Evolutionary conservation across 2,888 invertebrate species (phyloP).

Genomic region (Pyrgus malvae): DNA sequence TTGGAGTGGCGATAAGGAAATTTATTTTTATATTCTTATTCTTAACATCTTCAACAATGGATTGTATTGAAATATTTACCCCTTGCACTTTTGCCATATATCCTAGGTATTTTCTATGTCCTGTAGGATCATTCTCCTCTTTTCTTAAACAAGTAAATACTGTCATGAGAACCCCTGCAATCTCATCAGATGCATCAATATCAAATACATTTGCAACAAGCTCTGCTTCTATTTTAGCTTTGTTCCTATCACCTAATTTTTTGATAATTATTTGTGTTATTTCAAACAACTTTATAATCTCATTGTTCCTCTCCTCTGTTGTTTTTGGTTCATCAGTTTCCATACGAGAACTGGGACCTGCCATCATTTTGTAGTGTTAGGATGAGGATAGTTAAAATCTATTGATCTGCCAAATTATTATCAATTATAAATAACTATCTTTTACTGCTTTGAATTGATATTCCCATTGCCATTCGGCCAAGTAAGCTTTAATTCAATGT

Average conservation of each 20-base stretch:
- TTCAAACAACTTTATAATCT: conserved; percentile 1
- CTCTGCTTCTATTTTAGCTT: neutral
- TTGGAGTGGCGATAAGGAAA: neutral
- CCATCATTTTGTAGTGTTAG: neutral
- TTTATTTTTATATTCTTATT: neutral
- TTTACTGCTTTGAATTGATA: too few relatives aligned
- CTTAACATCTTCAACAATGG: conserved; percentile 22
- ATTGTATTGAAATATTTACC: conserved; percentile 10
- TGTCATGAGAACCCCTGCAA: conserved; percentile 29
- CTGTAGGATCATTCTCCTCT: conserved; percentile 28
- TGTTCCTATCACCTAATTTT: neutral
- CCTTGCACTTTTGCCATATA: conserved; percentile 24
- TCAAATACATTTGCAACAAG: neutral
- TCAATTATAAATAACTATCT: too few relatives aligned
- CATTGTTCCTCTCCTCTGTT: neutral
- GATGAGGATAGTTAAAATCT: too few relatives aligned
- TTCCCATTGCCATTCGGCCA: too few relatives aligned
- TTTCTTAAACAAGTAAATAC: conserved; percentile 29
- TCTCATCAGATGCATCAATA: conserved; percentile 23
- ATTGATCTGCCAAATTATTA: too few relatives aligned
- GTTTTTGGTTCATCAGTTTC: neutral
- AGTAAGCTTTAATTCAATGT: too few relatives aligned
- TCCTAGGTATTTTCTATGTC: conserved; percentile 14
- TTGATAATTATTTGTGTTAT: conserved; percentile 6
- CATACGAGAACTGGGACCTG: neutral